Percentiles rank a stretch among this genome's conserved stretches.
Evolutionary conservation across 64 coral and sea anemone genomes (phyloP).

Genomic region (Acropora tenuis): DNA sequence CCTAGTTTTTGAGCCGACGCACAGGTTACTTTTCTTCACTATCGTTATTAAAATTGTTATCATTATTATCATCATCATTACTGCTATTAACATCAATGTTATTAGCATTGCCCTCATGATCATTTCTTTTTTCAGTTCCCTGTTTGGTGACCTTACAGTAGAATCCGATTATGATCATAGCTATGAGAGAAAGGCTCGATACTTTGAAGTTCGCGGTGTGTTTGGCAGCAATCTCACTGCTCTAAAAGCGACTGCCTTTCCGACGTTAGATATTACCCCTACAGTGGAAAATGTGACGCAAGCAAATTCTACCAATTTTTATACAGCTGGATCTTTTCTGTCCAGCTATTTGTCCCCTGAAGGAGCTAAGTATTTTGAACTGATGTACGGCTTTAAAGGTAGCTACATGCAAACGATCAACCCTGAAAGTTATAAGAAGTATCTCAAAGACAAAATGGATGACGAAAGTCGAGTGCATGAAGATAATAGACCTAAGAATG

Average conservation of each 20-base stretch:
- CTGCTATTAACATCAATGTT: too few relatives aligned
- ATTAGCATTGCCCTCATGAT: too few relatives aligned
- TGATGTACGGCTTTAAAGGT: conserved; percentile 13
- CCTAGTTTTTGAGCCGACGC: too few relatives aligned
- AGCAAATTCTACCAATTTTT: neutral
- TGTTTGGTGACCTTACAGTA: neutral
- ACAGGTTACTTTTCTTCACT: too few relatives aligned
- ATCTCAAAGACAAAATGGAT: neutral
- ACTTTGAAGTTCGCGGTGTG: conserved; percentile 8
- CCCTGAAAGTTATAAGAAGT: neutral
- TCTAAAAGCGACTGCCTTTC: neutral
- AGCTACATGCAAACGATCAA: conserved; percentile 21
- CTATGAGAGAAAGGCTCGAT: neutral
- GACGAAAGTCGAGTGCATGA: fast-evolving
- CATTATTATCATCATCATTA: too few relatives aligned
- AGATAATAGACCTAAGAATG: neutral
- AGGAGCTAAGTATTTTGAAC: neutral
- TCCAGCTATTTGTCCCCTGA: neutral
- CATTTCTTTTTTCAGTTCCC: neutral
- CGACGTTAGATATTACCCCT: neutral
- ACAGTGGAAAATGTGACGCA: neutral
- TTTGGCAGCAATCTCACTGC: neutral
- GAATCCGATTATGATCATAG: too few relatives aligned
- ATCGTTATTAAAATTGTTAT: too few relatives aligned
- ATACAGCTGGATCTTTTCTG: conserved; percentile 10